Evolutionary conservation across 37 sponge, comb jelly and placozoan species (phyloP).

Genomic region (Haliclona indistincta): DNA sequence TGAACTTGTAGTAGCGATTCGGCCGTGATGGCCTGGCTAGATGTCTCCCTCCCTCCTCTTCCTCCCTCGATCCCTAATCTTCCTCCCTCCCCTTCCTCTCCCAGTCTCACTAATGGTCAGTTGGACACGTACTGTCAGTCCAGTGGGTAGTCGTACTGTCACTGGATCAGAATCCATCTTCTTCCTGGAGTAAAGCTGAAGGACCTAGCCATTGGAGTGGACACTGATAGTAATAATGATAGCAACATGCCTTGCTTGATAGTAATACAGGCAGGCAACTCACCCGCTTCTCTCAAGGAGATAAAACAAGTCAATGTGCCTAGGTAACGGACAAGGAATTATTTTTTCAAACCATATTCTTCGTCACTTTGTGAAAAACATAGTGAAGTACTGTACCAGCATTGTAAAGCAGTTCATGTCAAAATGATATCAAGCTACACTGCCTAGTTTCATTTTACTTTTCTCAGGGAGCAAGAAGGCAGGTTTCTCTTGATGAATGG

Average conservation of each 20-base stretch:
- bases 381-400: no score
- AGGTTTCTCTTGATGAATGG: slow-evolving; percentile 27
- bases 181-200: slow-evolving; percentile 52
- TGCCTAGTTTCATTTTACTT: not conserved
- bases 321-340: no score
- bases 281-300: slow-evolving; percentile 40
- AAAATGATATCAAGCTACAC: not conserved
- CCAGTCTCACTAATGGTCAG: slow-evolving; percentile 43
- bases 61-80: no score
- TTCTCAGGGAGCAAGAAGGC: slow-evolving; percentile 36
- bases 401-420: not conserved
- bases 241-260: slow-evolving; percentile 84
- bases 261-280: slow-evolving; percentile 56
- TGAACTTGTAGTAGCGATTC: no score
- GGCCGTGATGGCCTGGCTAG: no score
- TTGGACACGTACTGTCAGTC: slow-evolving; percentile 80
- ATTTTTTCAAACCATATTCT: no score
- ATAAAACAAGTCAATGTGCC: slow-evolving; percentile 53
- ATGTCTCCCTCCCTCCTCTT: no score
- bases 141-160: slow-evolving; percentile 74
- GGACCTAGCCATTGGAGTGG: slow-evolving; percentile 58
- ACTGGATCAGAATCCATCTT: slow-evolving; percentile 70
- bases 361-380: no score
- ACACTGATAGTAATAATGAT: slow-evolving; percentile 49
- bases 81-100: not conserved